Percentiles rank a stretch among this genome's conserved stretches.
These are phyloP conservation scores for Ladona fulva DNA, from an alignment of 1,140 invertebrate genomes.

Conservation along the genomic window DNA sequence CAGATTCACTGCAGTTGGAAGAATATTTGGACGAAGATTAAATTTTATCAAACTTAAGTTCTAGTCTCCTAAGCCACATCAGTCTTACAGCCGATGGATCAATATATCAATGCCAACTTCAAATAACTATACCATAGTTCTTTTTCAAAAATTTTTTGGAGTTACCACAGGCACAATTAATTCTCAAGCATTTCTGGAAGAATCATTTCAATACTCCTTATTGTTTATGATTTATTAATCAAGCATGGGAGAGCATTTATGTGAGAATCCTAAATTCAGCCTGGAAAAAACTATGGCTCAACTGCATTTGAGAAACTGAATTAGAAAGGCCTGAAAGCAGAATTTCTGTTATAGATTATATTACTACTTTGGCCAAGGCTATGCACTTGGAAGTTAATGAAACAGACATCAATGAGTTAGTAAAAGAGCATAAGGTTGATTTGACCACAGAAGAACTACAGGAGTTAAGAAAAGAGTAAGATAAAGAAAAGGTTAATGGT, in stretches of 20 bases:
- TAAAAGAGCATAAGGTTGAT: not conserved
- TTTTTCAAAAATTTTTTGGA: not conserved
- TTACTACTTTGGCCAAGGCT: not conserved
- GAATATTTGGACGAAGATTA: not conserved
- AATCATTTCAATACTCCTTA: not conserved
- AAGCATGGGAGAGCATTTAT: not conserved
- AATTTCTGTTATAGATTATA: not conserved
- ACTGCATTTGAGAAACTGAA: not conserved
- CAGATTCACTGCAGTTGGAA: not conserved
- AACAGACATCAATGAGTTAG: not conserved
- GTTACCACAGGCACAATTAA: not conserved
- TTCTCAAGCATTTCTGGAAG: not conserved
- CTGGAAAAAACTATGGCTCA: not conserved
- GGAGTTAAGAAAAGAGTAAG: not conserved
- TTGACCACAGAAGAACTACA: not conserved
- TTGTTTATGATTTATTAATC: not conserved
- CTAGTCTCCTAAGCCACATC: conserved; percentile 37
- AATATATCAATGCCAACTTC: conserved; percentile 34
- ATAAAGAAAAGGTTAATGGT: not conserved
- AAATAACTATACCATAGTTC: conserved; percentile 22
- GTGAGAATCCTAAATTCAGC: not conserved
- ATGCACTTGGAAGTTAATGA: not conserved
- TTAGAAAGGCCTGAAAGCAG: not conserved
- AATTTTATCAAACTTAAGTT: not conserved
- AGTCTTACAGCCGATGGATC: conserved; percentile 41